These are phyloP conservation scores for Brachionichthys hirsutus DNA, from an alignment of 2,113 vertebrate genomes.

Conservation along the genomic window DNA sequence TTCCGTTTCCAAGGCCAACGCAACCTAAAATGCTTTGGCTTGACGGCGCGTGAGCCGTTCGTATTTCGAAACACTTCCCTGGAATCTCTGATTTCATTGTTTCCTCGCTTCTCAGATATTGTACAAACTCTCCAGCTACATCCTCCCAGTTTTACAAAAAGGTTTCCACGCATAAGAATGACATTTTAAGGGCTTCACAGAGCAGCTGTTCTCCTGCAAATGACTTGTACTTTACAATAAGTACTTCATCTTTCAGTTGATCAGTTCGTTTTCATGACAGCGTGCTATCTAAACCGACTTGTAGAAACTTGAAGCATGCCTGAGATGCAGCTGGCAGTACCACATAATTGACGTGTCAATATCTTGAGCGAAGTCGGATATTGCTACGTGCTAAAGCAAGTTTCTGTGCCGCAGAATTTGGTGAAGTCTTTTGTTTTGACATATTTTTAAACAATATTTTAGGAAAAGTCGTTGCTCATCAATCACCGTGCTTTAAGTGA, in stretches of 20 bases:
- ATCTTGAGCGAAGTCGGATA: neutral
- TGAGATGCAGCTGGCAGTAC: conserved; percentile 1
- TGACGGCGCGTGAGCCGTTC: conserved; percentile 4
- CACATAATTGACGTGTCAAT: neutral
- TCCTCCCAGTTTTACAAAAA: conserved; percentile 24
- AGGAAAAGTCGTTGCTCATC: conserved; percentile 34
- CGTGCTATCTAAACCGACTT: conserved; percentile 19
- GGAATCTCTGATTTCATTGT: conserved; percentile 6
- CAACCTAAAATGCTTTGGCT: conserved; percentile 17
- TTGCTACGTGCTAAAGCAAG: conserved; percentile 6
- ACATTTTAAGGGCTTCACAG: too few species aligned
- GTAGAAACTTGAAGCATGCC: conserved; percentile 22
- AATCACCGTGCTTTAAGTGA: conserved; percentile 36
- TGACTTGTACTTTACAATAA: too few species aligned
- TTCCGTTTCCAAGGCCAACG: conserved; percentile 3
- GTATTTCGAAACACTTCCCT: conserved; percentile 9
- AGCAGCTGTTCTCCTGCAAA: too few species aligned
- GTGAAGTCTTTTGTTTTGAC: too few species aligned
- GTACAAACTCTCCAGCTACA: conserved; percentile 8
- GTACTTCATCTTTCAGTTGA: neutral
- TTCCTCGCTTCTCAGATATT: conserved; percentile 1
- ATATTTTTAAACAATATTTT: neutral
- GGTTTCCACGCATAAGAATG: too few species aligned
- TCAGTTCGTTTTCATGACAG: neutral
- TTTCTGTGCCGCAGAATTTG: too few species aligned